A percentile compares a stretch with the other conserved stretches of the same genome.
phyloP scores from a whole-genome alignment of 2,797 vertebrate species.

The Corythornis leucogaster region DNA sequence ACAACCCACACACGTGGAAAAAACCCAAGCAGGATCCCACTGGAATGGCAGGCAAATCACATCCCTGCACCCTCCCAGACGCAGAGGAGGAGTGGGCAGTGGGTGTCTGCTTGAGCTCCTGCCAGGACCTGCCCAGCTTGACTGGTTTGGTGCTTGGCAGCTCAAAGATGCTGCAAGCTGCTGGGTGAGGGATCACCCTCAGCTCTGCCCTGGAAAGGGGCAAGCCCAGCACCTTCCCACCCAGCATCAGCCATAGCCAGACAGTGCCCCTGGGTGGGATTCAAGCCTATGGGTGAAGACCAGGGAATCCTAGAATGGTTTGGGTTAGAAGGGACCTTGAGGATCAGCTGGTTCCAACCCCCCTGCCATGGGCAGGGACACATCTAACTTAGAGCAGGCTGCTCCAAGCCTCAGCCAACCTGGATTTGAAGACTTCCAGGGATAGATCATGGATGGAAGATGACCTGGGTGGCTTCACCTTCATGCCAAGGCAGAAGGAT shows the following conservation, averaged over 20 bases:
- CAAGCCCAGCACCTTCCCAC: not conserved
- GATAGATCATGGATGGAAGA: not conserved
- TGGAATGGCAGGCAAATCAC: rapidly evolving
- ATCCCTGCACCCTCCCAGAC: not conserved
- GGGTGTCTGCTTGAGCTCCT: not conserved
- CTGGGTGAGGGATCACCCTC: rapidly evolving
- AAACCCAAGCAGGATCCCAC: not conserved
- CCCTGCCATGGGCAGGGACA: too few relatives aligned
- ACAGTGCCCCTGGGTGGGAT: not conserved
- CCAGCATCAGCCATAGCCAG: rapidly evolving
- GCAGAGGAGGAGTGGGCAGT: not conserved
- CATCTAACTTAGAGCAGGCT: not conserved
- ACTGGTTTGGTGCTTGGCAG: not conserved
- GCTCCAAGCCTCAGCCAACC: not conserved
- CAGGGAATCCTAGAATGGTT: too few relatives aligned
- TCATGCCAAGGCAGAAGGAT: not conserved
- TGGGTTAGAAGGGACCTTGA: too few relatives aligned
- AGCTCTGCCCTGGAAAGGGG: not conserved
- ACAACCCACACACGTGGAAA: not conserved
- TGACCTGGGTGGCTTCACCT: not conserved
- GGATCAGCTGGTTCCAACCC: too few relatives aligned
- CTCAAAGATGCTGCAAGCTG: not conserved
- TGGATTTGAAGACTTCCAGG: too few relatives aligned
- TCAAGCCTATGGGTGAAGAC: not conserved
- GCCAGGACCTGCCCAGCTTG: not conserved